Conservation (phyloP, 2,113 vertebrate genomes). For the Plestiodon gilberti region DNA sequence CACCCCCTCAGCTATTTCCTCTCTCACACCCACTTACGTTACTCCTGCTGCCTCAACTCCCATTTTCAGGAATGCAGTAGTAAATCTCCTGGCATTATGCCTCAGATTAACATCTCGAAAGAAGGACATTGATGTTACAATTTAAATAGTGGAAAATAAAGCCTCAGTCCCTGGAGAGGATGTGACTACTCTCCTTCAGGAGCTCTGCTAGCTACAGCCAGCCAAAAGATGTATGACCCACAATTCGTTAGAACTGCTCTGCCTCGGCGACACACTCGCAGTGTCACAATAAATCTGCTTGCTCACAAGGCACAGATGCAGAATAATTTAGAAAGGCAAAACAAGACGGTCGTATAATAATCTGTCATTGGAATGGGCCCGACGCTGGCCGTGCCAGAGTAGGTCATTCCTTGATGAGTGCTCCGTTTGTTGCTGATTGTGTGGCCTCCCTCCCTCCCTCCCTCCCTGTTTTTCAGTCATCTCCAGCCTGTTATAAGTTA, state of each 20-base stretch:
- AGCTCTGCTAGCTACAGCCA: conserved; percentile 6
- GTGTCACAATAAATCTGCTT: neutral
- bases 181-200: neutral
- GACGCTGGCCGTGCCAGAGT: neutral
- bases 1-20: no score
- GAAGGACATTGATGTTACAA: neutral
- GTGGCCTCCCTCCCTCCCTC: neutral
- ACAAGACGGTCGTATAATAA: neutral
- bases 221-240: conserved; percentile 11
- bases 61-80: neutral
- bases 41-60: neutral
- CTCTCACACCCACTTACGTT: no score
- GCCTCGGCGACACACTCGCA: neutral
- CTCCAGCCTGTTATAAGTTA: conserved; percentile 21
- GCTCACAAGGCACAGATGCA: neutral
- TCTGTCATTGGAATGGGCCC: conserved; percentile 36
- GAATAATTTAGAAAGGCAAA: conserved; percentile 43
- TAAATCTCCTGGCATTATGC: neutral
- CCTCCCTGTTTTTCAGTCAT: conserved; percentile 13
- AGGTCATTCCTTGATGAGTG: conserved; percentile 19
- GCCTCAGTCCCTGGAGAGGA: neutral
- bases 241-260: conserved; percentile 22
- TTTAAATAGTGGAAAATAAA: neutral
- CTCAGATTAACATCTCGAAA: neutral
- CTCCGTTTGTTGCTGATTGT: neutral